A percentile compares a stretch with the other conserved stretches of the same genome.
Evolutionary conservation across 1,140 invertebrate species (phyloP).

Genomic region (Oryctes rhinoceros): DNA sequence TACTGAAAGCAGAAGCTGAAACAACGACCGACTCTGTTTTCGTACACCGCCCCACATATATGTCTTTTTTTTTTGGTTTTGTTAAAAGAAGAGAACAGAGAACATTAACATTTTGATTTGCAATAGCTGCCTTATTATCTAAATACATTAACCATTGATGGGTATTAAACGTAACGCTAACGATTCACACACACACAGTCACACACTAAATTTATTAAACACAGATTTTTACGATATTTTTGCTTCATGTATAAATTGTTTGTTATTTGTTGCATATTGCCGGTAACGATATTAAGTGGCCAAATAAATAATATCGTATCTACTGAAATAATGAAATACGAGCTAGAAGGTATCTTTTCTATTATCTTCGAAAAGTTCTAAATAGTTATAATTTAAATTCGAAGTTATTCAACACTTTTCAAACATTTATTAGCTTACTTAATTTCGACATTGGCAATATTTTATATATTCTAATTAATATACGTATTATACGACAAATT

Average conservation of each 20-base stretch:
- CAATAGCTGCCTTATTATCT: conserved; percentile 1
- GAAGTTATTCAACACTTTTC: too few relatives aligned
- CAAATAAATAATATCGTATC: not conserved
- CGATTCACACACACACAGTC: too few relatives aligned
- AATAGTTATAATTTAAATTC: too few relatives aligned
- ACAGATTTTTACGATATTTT: not conserved
- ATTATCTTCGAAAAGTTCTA: too few relatives aligned
- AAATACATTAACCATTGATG: not conserved
- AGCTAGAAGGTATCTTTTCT: too few relatives aligned
- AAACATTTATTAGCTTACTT: not conserved
- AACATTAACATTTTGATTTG: not conserved
- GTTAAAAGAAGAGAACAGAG: conserved; percentile 16
- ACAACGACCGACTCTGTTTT: conserved; percentile 37
- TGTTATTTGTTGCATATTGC: not conserved
- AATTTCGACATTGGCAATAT: not conserved
- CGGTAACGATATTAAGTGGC: not conserved
- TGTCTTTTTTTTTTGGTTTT: not conserved
- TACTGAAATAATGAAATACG: not conserved
- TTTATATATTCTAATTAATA: conserved; percentile 28
- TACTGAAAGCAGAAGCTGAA: conserved; percentile 56
- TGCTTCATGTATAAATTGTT: conserved; percentile 3
- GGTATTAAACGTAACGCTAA: not conserved
- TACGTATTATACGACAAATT: not conserved
- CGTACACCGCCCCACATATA: not conserved
- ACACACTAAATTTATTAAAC: not conserved